Conservation (phyloP, 2,888 invertebrate genomes). For the Caradrina kadenii region DNA sequence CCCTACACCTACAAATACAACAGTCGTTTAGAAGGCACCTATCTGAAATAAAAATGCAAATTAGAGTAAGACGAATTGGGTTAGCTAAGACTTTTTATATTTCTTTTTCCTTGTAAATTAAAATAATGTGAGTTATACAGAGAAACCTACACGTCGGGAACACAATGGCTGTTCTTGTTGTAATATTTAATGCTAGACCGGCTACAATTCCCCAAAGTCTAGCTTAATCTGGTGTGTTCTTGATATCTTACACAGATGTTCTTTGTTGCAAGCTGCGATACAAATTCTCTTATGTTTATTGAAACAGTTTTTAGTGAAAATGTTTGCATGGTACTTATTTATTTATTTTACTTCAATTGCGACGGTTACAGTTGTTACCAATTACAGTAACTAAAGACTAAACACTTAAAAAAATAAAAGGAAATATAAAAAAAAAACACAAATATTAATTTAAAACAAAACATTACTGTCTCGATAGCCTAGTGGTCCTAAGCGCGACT, state of each 20-base stretch:
- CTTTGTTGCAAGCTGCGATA: conserved; percentile 55
- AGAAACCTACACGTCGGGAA: conserved; percentile 44
- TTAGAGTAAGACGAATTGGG: conserved; percentile 60
- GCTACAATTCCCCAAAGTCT: conserved; percentile 63
- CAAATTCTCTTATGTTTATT: conserved; percentile 53
- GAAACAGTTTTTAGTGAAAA: conserved; percentile 21
- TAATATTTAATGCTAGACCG: conserved; percentile 63
- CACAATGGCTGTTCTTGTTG: conserved; percentile 59
- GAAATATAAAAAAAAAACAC: no score
- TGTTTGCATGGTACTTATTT: no score
- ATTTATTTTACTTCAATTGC: no score
- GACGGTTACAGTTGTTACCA: no score
- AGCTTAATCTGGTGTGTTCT: conserved; percentile 61
- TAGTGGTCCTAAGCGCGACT: no score
- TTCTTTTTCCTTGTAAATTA: conserved; percentile 57
- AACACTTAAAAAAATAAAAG: no score
- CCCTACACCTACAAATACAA: conserved; percentile 54
- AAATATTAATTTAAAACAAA: no score
- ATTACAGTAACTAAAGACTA: no score
- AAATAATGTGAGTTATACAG: conserved; percentile 45
- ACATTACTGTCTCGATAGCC: no score
- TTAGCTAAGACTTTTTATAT: conserved; percentile 55
- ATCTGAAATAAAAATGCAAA: conserved; percentile 61
- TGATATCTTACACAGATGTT: conserved; percentile 60
- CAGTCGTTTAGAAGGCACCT: conserved; percentile 55